Evolutionary conservation across 2,888 invertebrate species (phyloP).

Genomic region (Euplagia quadripunctaria): DNA sequence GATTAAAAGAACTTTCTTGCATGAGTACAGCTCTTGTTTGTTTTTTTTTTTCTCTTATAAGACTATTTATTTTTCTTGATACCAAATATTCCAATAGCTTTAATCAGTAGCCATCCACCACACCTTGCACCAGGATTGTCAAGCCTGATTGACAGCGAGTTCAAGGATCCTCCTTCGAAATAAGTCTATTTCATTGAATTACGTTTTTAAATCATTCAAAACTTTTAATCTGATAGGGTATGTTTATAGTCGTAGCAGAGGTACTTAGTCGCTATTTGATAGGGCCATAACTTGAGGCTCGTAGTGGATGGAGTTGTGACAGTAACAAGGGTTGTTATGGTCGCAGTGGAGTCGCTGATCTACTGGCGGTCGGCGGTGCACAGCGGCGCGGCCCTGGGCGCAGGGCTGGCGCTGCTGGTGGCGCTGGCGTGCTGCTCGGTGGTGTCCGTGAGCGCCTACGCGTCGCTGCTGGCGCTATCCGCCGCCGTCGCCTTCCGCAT

Average conservation of each 20-base stretch:
- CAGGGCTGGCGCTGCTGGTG: conserved; percentile 95
- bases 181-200: no score
- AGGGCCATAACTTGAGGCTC: no score
- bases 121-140: no score
- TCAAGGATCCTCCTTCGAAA: no score
- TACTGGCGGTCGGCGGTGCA: conserved; percentile 99
- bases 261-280: no score
- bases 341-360: conserved; percentile 96
- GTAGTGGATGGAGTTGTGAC: no score
- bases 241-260: no score
- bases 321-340: conserved; percentile 49
- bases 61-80: not conserved
- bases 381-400: conserved; percentile 97
- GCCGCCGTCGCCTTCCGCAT: conserved; percentile 97
- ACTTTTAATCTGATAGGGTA: no score
- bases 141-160: no score
- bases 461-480: conserved; percentile 94
- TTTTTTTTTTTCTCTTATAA: not conserved
- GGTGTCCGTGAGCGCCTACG: conserved; percentile 97
- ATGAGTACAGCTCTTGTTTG: not conserved
- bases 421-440: conserved; percentile 98
- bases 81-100: not conserved
- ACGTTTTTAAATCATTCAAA: no score
- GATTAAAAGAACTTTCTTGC: not conserved
- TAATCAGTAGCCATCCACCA: not conserved